Evolutionary conservation across 2,888 invertebrate species (phyloP).

Genomic region (Spialia ferax): DNA sequence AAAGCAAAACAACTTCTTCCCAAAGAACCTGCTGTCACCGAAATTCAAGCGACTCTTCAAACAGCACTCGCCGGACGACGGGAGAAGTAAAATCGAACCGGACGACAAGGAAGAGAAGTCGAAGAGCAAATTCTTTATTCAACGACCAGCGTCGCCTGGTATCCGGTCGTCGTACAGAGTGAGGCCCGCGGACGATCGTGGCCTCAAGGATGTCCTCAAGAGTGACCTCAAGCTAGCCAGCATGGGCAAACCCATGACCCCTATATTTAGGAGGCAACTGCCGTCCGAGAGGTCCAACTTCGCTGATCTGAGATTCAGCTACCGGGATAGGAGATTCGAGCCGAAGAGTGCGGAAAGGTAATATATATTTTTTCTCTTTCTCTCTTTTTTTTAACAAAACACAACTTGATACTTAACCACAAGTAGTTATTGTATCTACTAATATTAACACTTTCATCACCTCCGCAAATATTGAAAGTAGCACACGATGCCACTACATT

Average conservation of each 20-base stretch:
- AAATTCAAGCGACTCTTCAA: slow-evolving; percentile 77
- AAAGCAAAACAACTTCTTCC: slow-evolving; percentile 67
- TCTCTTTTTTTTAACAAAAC: slow-evolving; percentile 66
- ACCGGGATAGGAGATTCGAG: slow-evolving; percentile 61
- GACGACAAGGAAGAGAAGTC: slow-evolving; percentile 69
- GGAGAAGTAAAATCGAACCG: slow-evolving; percentile 53
- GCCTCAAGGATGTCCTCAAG: slow-evolving; percentile 61
- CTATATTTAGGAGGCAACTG: slow-evolving; percentile 71
- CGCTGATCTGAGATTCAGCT: slow-evolving; percentile 75
- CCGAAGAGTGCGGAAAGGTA: slow-evolving; percentile 49
- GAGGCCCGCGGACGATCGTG: slow-evolving; percentile 57
- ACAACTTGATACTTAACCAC: too few relatives aligned
- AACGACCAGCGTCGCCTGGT: slow-evolving; percentile 67
- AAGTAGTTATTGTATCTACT: too few relatives aligned
- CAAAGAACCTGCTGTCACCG: slow-evolving; percentile 75
- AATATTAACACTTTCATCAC: too few relatives aligned
- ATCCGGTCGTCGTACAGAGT: slow-evolving; percentile 64
- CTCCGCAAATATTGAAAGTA: too few relatives aligned
- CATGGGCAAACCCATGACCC: slow-evolving; percentile 81
- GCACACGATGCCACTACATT: too few relatives aligned
- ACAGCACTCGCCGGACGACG: slow-evolving; percentile 64
- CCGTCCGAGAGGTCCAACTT: slow-evolving; percentile 65
- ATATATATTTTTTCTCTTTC: slow-evolving; percentile 44
- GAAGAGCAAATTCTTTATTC: slow-evolving; percentile 77
- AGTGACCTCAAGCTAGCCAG: slow-evolving; percentile 74